phyloP scores from a whole-genome alignment of 2,888 invertebrate genomes.

The Linnaemya tessellans region DNA sequence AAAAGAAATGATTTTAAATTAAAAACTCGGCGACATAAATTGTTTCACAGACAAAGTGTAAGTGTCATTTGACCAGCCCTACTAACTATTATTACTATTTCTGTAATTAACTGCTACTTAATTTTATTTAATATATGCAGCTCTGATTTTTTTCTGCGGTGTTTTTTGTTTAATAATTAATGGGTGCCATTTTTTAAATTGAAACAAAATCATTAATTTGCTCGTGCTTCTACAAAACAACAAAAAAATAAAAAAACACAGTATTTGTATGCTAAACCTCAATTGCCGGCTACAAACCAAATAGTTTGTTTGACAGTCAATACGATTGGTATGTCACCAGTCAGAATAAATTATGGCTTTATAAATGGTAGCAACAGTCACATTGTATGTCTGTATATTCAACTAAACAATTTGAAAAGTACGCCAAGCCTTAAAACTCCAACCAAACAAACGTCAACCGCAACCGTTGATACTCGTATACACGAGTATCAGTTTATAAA shows the following conservation, averaged over 20 bases:
- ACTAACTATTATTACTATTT: too few relatives aligned
- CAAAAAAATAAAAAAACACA: not conserved
- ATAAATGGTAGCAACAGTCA: slow-evolving; percentile 27
- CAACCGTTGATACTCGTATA: not conserved
- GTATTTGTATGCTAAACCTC: slow-evolving; percentile 25
- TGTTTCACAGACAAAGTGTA: too few relatives aligned
- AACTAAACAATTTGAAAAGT: slow-evolving; percentile 41
- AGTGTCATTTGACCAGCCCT: too few relatives aligned
- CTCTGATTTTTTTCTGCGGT: not conserved
- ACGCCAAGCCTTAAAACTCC: slow-evolving; percentile 51
- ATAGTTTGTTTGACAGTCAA: slow-evolving; percentile 36
- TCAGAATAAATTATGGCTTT: slow-evolving; percentile 53
- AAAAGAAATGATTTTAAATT: too few relatives aligned
- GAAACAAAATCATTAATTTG: slow-evolving; percentile 20
- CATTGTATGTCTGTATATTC: not conserved
- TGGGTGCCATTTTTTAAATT: slow-evolving; percentile 6
- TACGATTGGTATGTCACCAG: slow-evolving; percentile 24
- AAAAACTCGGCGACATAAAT: too few relatives aligned
- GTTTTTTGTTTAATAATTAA: slow-evolving; percentile 17
- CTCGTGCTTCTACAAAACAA: not conserved
- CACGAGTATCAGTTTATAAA: slow-evolving; percentile 7
- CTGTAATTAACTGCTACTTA: not conserved
- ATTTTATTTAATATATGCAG: not conserved
- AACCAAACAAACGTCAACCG: not conserved
- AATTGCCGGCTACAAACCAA: slow-evolving; percentile 23